Evolutionary conservation across 2,888 invertebrate genomes (phyloP).

Genomic region (Anaspis maculata): DNA sequence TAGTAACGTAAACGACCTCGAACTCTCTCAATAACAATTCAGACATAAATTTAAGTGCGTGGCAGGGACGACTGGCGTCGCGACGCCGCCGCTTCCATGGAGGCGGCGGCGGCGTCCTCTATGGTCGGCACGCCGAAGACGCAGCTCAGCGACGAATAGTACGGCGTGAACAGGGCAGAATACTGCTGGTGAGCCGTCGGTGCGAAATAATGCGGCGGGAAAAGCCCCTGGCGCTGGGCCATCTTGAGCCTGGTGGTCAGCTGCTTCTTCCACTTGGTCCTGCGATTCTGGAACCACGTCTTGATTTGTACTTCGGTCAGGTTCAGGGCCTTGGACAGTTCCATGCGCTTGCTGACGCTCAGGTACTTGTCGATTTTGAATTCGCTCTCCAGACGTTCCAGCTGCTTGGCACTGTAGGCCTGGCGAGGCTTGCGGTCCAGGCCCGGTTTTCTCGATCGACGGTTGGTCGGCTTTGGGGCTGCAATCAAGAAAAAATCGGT

Average conservation of each 20-base stretch:
- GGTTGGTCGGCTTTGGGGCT: constrained; percentile 73
- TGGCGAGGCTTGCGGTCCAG: constrained; percentile 92
- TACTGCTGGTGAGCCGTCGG: constrained; percentile 50
- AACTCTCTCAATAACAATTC: background rate
- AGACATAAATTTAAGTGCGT: constrained; percentile 3
- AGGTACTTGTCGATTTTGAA: constrained; percentile 95
- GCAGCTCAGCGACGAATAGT: constrained; percentile 53
- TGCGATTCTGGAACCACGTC: constrained; percentile 92
- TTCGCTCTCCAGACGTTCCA: constrained; percentile 85
- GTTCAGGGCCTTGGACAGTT: constrained; percentile 78
- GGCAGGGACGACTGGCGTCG: constrained; percentile 5
- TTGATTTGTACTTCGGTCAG: constrained; percentile 94
- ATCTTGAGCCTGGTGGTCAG: constrained; percentile 82
- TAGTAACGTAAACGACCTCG: background rate
- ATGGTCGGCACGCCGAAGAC: constrained; percentile 51
- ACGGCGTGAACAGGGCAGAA: constrained; percentile 52
- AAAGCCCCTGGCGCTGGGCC: constrained; percentile 77
- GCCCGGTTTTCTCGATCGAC: constrained; percentile 77
- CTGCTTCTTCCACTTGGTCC: constrained; percentile 98
- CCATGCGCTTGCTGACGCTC: constrained; percentile 91
- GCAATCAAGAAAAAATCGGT: too few relatives aligned
- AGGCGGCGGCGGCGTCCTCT: constrained; percentile 31
- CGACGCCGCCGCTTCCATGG: constrained; percentile 4
- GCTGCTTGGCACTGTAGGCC: constrained; percentile 91
- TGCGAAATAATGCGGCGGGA: constrained; percentile 61